Percentiles rank a stretch among this genome's conserved stretches.
phyloP scores from a whole-genome alignment of 2,113 vertebrate species.

The Halichoeres trimaculatus region DNA sequence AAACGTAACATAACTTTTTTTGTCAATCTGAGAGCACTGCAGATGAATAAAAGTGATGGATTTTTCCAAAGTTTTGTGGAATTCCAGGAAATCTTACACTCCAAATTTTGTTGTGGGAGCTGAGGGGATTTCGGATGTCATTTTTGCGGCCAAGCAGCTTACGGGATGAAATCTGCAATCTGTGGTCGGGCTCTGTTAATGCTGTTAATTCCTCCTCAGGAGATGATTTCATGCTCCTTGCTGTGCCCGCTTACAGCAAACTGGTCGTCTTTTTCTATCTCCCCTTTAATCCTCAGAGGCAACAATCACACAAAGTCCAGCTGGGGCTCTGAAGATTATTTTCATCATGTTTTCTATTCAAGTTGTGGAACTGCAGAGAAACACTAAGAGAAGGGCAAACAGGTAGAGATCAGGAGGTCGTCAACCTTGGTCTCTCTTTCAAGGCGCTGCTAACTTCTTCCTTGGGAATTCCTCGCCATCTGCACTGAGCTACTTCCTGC shows the following conservation, averaged over 20 bases:
- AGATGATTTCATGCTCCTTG: constrained; percentile 48
- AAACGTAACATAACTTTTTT: neutral
- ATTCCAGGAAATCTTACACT: neutral
- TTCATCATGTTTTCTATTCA: neutral
- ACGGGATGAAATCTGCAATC: constrained; percentile 57
- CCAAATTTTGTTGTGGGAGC: neutral
- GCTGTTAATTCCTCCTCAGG: constrained; percentile 55
- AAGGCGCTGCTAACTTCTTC: constrained; percentile 20
- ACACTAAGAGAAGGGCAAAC: neutral
- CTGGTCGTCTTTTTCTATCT: constrained; percentile 33
- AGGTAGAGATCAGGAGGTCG: neutral
- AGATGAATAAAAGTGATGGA: constrained; percentile 7
- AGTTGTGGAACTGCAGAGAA: neutral
- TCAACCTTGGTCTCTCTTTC: constrained; percentile 11
- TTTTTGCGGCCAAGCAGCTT: constrained; percentile 70
- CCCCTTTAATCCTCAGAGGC: constrained; percentile 21
- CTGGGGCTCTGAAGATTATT: neutral
- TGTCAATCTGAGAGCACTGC: constrained; percentile 27
- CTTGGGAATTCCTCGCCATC: constrained; percentile 9
- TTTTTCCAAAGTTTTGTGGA: neutral
- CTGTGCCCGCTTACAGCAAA: constrained; percentile 16
- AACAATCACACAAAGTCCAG: constrained; percentile 1
- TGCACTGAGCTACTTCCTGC: constrained; percentile 9
- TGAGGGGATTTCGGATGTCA: constrained; percentile 53
- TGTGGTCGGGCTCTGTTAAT: constrained; percentile 48